These are phyloP conservation scores for Apistogramma diplotaenia DNA, from an alignment of 2,113 vertebrate species.

Conservation along the genomic window DNA sequence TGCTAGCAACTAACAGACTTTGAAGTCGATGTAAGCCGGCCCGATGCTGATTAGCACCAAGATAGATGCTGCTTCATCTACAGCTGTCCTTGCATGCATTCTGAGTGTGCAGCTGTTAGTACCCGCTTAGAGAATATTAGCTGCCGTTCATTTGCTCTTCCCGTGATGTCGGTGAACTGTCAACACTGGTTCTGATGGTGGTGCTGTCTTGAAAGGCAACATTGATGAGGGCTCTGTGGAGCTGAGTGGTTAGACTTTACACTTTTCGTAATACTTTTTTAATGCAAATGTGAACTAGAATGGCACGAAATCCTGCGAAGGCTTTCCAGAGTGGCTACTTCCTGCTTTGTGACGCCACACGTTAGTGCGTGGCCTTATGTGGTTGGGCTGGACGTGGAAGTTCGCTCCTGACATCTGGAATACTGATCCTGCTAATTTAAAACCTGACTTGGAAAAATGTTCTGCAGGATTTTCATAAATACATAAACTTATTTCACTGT, in stretches of 20 bases:
- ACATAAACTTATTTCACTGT: background rate
- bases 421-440: background rate
- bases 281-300: background rate
- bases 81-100: background rate
- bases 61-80: background rate
- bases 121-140: background rate
- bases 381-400: constrained; percentile 54
- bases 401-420: background rate
- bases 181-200: background rate
- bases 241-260: background rate
- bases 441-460: background rate
- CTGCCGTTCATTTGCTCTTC: background rate
- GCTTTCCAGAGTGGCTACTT: constrained; percentile 34
- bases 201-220: background rate
- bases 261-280: background rate
- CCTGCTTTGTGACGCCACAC: constrained; percentile 61
- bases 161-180: background rate
- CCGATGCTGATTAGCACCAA: background rate
- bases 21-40: constrained; percentile 18
- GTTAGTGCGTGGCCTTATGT: constrained; percentile 67
- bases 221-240: background rate
- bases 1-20: constrained; percentile 24
- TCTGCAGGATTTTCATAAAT: background rate
- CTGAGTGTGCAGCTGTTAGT: background rate
- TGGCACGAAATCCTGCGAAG: background rate